phyloP scores from a whole-genome alignment of 2,113 vertebrate genomes.

The Nerophis ophidion region DNA sequence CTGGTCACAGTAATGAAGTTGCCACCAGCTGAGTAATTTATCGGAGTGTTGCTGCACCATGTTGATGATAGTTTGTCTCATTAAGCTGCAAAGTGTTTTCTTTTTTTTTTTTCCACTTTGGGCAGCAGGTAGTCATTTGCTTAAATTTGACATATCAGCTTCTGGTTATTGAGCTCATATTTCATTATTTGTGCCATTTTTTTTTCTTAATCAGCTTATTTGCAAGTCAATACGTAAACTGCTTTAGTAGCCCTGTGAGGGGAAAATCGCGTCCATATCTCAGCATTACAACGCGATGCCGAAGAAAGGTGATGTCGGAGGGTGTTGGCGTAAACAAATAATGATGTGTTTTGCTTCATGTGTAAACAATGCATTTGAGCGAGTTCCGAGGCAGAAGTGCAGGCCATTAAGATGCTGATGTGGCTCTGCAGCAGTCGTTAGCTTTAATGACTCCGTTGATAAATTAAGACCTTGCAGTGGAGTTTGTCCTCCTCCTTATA shows the following conservation, averaged over 20 bases:
- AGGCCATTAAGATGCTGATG: conserved; percentile 42
- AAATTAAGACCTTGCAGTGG: conserved; percentile 19
- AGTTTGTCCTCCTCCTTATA: conserved; percentile 1
- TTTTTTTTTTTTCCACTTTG: conserved; percentile 19
- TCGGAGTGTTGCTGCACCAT: conserved; percentile 35
- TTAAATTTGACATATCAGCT: conserved; percentile 15
- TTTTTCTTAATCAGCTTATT: conserved; percentile 8
- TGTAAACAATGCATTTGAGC: conserved; percentile 48
- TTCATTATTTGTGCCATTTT: conserved; percentile 30
- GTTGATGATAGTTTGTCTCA: conserved; percentile 53
- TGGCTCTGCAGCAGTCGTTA: conserved; percentile 43
- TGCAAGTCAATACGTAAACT: conserved; percentile 16
- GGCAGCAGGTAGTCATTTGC: conserved; percentile 31
- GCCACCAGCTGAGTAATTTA: conserved; percentile 53
- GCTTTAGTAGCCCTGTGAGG: conserved; percentile 7
- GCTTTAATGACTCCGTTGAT: conserved; percentile 49
- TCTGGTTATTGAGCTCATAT: conserved; percentile 19
- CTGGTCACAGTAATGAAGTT: conserved; percentile 61
- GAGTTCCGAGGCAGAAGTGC: conserved; percentile 24
- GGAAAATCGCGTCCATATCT: conserved; percentile 19
- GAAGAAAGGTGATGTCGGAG: conserved; percentile 10
- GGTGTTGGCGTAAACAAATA: conserved; percentile 26
- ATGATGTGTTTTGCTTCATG: conserved; percentile 42
- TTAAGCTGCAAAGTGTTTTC: conserved; percentile 44
- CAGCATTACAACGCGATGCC: conserved; percentile 18